Percentiles rank a stretch among this genome's conserved stretches.
Evolutionary conservation across 1,140 invertebrate species (phyloP).

Genomic region (Drosophila asahinai): DNA sequence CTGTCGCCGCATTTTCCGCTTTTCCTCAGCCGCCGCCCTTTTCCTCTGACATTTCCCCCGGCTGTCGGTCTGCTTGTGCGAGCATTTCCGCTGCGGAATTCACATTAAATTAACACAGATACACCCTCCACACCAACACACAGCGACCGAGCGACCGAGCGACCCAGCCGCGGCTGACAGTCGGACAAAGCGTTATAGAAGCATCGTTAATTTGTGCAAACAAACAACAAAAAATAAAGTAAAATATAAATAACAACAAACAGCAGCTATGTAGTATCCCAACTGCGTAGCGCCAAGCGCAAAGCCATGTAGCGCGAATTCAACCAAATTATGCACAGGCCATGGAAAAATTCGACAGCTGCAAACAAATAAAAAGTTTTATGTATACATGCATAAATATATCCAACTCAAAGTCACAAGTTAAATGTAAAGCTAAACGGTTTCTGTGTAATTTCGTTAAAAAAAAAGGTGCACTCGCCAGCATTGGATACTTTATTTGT

Average conservation of each 20-base stretch:
- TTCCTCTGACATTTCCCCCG: constrained; percentile 23
- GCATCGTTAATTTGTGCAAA: constrained; percentile 82
- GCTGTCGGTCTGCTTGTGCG: constrained; percentile 47
- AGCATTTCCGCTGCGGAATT: constrained; percentile 79
- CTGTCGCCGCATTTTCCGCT: constrained; percentile 4
- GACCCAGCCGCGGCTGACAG: constrained; percentile 16
- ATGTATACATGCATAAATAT: constrained; percentile 32
- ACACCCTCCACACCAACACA: constrained; percentile 24
- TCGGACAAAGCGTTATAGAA: constrained; percentile 53
- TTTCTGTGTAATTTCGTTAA: constrained; percentile 24
- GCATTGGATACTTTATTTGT: neutral
- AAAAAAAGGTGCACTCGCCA: neutral
- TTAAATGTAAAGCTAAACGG: constrained; percentile 60
- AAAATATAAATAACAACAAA: constrained; percentile 26
- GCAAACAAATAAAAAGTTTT: constrained; percentile 54
- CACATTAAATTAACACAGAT: constrained; percentile 76
- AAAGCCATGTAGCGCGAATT: constrained; percentile 8
- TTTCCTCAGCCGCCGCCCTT: neutral
- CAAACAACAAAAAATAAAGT: constrained; percentile 43
- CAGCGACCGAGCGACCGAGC: neutral
- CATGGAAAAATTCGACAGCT: constrained; percentile 45
- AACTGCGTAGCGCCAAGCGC: constrained; percentile 17
- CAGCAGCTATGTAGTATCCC: constrained; percentile 10
- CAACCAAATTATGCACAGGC: constrained; percentile 49
- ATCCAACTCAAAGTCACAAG: constrained; percentile 59